Percentiles rank a stretch among this genome's conserved stretches.
These are phyloP conservation scores for Lota lota DNA, from an alignment of 2,113 vertebrate genomes.

Conservation along the genomic window DNA sequence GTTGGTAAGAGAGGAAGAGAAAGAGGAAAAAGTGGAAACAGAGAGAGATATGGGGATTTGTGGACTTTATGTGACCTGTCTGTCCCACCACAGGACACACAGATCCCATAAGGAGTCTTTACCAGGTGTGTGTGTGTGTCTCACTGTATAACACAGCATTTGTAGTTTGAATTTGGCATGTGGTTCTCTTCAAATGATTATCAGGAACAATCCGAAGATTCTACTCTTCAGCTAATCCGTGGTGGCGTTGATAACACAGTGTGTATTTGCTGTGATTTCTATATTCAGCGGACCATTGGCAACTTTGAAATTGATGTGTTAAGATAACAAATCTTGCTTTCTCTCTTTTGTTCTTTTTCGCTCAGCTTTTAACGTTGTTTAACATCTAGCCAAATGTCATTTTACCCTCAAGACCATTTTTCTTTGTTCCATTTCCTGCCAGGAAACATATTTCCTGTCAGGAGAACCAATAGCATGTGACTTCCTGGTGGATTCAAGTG, in stretches of 20 bases:
- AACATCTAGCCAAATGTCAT: slow-evolving; percentile 16
- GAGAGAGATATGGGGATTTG: slow-evolving; percentile 25
- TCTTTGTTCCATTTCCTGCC: slow-evolving; percentile 63
- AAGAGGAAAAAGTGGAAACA: slow-evolving; percentile 2
- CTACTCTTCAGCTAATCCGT: too few relatives aligned
- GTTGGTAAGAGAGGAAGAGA: neutral
- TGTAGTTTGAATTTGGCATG: neutral
- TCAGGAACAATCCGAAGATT: too few relatives aligned
- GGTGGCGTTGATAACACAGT: too few relatives aligned
- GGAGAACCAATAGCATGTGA: slow-evolving; percentile 53
- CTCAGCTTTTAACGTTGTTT: slow-evolving; percentile 20
- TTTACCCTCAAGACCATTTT: slow-evolving; percentile 36
- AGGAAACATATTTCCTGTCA: slow-evolving; percentile 46
- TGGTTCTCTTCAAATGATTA: too few relatives aligned
- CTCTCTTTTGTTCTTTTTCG: neutral
- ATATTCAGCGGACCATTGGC: too few relatives aligned
- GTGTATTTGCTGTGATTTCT: too few relatives aligned
- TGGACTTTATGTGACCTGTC: slow-evolving; percentile 31
- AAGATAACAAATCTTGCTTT: neutral
- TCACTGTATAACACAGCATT: neutral
- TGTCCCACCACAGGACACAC: slow-evolving; percentile 12
- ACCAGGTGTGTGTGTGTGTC: slow-evolving; percentile 33
- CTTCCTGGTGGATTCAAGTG: slow-evolving; percentile 61
- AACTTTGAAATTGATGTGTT: too few relatives aligned
- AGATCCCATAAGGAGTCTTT: neutral